A percentile compares a stretch with the other conserved stretches of the same genome.
Conservation (phyloP, 2,113 vertebrate species). For the Accipiter cooperii region DNA sequence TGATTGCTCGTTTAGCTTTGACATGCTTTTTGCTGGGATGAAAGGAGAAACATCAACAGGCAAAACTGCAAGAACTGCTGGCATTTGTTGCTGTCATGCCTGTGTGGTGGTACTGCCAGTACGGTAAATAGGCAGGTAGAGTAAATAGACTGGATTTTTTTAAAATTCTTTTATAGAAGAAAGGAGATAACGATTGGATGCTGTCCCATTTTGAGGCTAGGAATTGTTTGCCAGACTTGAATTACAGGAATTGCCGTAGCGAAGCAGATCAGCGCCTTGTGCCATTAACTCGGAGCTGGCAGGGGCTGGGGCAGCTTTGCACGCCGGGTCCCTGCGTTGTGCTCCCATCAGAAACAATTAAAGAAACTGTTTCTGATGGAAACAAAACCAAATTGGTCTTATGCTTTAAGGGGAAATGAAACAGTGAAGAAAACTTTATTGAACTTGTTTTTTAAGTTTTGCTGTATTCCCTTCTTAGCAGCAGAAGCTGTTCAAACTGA, state of each 20-base stretch:
- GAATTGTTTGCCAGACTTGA: slow-evolving; percentile 13
- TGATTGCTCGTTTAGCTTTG: background rate
- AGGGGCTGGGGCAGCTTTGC: background rate
- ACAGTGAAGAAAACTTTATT: background rate
- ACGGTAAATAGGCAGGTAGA: background rate
- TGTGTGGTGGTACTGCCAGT: background rate
- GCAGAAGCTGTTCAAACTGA: background rate
- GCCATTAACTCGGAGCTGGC: background rate
- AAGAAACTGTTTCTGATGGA: background rate
- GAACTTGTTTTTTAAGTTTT: background rate
- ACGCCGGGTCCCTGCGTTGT: background rate
- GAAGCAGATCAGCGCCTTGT: background rate
- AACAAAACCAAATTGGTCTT: background rate
- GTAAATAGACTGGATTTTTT: background rate
- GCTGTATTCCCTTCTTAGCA: background rate
- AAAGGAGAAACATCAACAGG: background rate
- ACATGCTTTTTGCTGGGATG: background rate
- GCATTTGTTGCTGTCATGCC: background rate
- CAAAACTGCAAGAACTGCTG: background rate
- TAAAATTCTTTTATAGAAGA: background rate
- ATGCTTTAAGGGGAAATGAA: background rate
- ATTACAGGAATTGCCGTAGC: background rate
- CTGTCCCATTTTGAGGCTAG: background rate
- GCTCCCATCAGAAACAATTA: background rate
- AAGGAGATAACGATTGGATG: slow-evolving; percentile 4